phyloP scores from a whole-genome alignment of 2,888 invertebrate species.

The Tenthredo scrophulariae region DNA sequence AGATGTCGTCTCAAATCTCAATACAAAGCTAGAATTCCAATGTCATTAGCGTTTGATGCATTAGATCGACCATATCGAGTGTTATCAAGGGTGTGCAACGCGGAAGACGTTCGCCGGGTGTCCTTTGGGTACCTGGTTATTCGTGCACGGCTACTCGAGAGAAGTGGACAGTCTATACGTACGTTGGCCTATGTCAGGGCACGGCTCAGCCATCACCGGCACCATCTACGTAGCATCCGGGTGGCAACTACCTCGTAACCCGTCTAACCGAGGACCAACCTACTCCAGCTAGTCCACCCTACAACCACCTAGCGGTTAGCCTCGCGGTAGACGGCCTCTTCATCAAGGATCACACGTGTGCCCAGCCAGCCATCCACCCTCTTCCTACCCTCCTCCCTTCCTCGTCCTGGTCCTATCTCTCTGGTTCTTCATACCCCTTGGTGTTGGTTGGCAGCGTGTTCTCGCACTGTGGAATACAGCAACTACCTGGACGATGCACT shows the following conservation, averaged over 20 bases:
- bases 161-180: slow-evolving; percentile 61
- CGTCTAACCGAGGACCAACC: slow-evolving; percentile 69
- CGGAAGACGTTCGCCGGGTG: slow-evolving; percentile 9
- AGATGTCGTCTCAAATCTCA: too few species aligned
- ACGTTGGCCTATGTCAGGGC: not conserved
- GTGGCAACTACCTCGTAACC: slow-evolving; percentile 72
- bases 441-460: slow-evolving; percentile 24
- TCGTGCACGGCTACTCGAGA: slow-evolving; percentile 65
- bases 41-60: not conserved
- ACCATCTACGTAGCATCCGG: slow-evolving; percentile 72
- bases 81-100: not conserved
- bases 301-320: slow-evolving; percentile 60
- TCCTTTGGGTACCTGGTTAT: slow-evolving; percentile 49
- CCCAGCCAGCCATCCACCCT: slow-evolving; percentile 19
- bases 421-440: slow-evolving; percentile 17
- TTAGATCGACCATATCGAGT: not conserved
- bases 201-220: slow-evolving; percentile 53
- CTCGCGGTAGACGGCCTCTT: slow-evolving; percentile 67
- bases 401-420: slow-evolving; percentile 3
- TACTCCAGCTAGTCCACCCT: slow-evolving; percentile 21
- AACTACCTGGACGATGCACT: slow-evolving; percentile 8
- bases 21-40: not conserved
- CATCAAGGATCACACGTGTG: slow-evolving; percentile 72
- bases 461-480: slow-evolving; percentile 7
- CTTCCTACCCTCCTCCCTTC: not conserved